These are phyloP conservation scores for Anomalospiza imberbis DNA, from an alignment of 2,797 vertebrate species.

Conservation along the genomic window DNA sequence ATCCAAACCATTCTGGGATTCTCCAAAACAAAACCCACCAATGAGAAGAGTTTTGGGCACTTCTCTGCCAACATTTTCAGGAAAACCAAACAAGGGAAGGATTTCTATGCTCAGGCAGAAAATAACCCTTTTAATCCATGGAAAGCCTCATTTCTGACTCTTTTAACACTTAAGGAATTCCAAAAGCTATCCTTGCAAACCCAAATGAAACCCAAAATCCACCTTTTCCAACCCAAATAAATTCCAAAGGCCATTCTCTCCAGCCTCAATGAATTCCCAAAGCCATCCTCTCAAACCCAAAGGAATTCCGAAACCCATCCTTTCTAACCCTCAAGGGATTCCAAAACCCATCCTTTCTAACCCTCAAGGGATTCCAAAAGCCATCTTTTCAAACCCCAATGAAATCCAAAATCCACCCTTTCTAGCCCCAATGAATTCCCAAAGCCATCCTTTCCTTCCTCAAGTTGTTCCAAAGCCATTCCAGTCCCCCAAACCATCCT, in stretches of 20 bases:
- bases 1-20: not conserved
- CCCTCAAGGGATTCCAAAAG: no score
- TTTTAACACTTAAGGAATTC: not conserved
- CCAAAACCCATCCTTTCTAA: accelerated
- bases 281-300: accelerated
- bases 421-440: not conserved
- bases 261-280: accelerated
- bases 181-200: accelerated
- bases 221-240: accelerated
- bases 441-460: accelerated
- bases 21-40: not conserved
- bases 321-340: not conserved
- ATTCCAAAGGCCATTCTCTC: accelerated
- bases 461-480: not conserved
- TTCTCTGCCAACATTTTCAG: not conserved
- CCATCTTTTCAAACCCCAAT: no score
- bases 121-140: not conserved
- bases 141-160: not conserved
- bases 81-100: not conserved
- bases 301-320: accelerated
- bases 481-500: not conserved
- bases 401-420: no score
- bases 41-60: not conserved
- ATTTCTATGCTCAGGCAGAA: not conserved
- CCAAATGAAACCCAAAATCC: not conserved